Evolutionary conservation across 1,140 invertebrate species (phyloP).

Genomic region (Schlechtendalia chinensis): DNA sequence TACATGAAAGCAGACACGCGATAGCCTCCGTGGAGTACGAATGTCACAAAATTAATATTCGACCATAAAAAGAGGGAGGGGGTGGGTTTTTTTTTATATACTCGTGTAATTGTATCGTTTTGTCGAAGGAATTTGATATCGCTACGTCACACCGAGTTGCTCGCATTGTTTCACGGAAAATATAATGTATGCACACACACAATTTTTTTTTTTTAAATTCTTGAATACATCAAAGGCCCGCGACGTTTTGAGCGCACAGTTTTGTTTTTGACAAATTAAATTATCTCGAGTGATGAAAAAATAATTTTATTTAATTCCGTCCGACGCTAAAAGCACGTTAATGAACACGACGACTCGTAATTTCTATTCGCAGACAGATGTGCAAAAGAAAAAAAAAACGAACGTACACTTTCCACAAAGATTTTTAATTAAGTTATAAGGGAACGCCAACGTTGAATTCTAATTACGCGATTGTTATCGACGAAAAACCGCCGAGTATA

Average conservation of each 20-base stretch:
- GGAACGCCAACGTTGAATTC: not conserved
- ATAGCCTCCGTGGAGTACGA: conserved; percentile 2
- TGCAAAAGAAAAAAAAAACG: not conserved
- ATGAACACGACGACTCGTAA: not conserved
- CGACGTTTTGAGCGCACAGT: not conserved
- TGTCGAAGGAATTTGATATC: conserved; percentile 6
- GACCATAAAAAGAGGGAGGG: conserved; percentile 15
- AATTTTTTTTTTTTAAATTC: too few relatives aligned
- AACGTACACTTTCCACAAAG: not conserved
- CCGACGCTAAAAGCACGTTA: not conserved
- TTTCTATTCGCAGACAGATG: not conserved
- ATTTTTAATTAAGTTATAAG: conserved; percentile 19
- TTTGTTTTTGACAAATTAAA: conserved; percentile 2
- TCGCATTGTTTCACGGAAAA: too few relatives aligned
- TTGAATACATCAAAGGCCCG: not conserved
- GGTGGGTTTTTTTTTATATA: conserved; percentile 5
- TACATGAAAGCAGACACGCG: not conserved
- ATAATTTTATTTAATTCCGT: not conserved
- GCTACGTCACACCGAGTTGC: too few relatives aligned
- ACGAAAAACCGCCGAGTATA: not conserved
- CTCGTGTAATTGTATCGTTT: conserved; percentile 17
- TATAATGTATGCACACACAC: too few relatives aligned
- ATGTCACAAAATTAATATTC: conserved; percentile 6
- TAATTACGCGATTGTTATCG: conserved; percentile 24
- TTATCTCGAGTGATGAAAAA: conserved; percentile 1